phyloP scores from a whole-genome alignment of 1,140 invertebrate genomes.

The Anastatus disparis region DNA sequence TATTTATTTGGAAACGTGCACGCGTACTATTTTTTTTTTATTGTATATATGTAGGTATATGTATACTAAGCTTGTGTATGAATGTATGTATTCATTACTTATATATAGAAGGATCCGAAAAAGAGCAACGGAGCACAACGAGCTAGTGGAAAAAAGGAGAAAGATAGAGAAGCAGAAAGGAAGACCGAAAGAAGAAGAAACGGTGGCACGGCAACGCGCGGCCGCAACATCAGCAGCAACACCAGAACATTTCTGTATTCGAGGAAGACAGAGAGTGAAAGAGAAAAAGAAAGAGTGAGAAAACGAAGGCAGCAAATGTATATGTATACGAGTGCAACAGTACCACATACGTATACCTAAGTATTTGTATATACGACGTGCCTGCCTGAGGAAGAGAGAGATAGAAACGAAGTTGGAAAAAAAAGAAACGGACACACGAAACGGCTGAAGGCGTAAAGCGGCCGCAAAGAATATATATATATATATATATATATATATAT shows the following conservation, averaged over 20 bases:
- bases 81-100: no score
- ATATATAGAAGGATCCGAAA: no score
- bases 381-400: not conserved
- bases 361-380: no score
- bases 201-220: slow-evolving; percentile 3
- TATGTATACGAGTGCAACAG: not conserved
- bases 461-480: not conserved
- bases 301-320: not conserved
- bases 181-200: not conserved
- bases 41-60: not conserved
- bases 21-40: no score
- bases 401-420: not conserved
- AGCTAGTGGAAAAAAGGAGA: not conserved
- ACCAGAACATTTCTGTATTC: slow-evolving; percentile 10
- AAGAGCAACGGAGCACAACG: not conserved
- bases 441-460: slow-evolving; percentile 11
- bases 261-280: not conserved
- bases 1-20: slow-evolving; percentile 5
- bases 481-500: not conserved
- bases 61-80: not conserved
- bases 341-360: no score
- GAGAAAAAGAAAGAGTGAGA: not conserved
- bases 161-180: slow-evolving; percentile 2
- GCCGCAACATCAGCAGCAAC: not conserved
- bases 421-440: slow-evolving; percentile 25